Conservation (phyloP, 2,113 vertebrate species). For the Hyperopisus bebe region DNA sequence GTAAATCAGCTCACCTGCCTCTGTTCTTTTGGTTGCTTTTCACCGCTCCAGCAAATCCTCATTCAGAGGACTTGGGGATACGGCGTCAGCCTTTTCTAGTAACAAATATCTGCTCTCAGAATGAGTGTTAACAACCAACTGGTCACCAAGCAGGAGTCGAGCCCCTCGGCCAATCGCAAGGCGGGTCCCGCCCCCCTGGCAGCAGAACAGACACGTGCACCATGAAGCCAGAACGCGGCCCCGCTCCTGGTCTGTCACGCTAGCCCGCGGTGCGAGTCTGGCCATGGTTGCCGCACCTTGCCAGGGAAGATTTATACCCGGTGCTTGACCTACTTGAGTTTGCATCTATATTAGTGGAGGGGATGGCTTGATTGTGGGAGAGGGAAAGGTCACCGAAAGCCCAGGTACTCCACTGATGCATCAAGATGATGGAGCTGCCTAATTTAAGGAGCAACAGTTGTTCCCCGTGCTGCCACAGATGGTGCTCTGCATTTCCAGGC, state of each 20-base stretch:
- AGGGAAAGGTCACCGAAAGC: slow-evolving; percentile 88
- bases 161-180: slow-evolving; percentile 73
- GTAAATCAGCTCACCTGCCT: neutral
- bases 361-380: slow-evolving; percentile 79
- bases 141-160: slow-evolving; percentile 75
- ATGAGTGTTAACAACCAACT: slow-evolving; percentile 74
- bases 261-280: slow-evolving; percentile 77
- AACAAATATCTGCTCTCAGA: slow-evolving; percentile 68
- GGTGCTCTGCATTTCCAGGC: slow-evolving; percentile 77
- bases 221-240: slow-evolving; percentile 59
- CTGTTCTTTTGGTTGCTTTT: neutral
- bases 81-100: slow-evolving; percentile 55
- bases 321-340: slow-evolving; percentile 94
- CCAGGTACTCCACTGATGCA: slow-evolving; percentile 78
- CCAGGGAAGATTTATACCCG: slow-evolving; percentile 88
- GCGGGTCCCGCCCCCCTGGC: slow-evolving; percentile 66
- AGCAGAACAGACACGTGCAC: slow-evolving; percentile 57
- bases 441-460: slow-evolving; percentile 98
- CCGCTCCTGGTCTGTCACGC: slow-evolving; percentile 66
- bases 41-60: slow-evolving; percentile 27
- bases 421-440: slow-evolving; percentile 94
- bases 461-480: slow-evolving; percentile 87
- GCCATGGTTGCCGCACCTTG: slow-evolving; percentile 66
- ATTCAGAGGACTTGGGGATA: slow-evolving; percentile 50
- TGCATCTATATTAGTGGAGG: slow-evolving; percentile 87